Conservation (phyloP, 1,140 invertebrate genomes). For the Drosophila novamexicana region DNA sequence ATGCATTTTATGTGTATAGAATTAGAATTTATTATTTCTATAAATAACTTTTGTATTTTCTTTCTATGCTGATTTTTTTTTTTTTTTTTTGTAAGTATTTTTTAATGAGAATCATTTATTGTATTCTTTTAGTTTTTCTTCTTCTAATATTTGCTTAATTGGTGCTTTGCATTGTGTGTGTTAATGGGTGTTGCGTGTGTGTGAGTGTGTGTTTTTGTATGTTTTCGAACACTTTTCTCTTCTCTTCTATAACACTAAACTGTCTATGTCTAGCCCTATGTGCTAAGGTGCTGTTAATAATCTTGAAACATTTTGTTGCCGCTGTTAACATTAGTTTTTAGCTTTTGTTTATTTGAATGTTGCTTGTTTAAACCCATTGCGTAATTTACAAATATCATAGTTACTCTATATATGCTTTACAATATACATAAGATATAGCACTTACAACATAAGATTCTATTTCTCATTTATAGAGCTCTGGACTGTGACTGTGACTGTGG, state of each 20-base stretch:
- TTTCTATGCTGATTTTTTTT: background rate
- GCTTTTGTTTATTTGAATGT: background rate
- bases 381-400: slow-evolving; percentile 37
- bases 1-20: slow-evolving; percentile 28
- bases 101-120: slow-evolving; percentile 68
- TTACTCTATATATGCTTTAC: slow-evolving; percentile 36
- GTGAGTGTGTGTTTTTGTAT: background rate
- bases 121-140: slow-evolving; percentile 1
- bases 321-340: slow-evolving; percentile 60
- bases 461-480: background rate
- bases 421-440: slow-evolving; percentile 38
- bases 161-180: slow-evolving; percentile 55
- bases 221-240: slow-evolving; percentile 5
- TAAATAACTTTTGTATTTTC: slow-evolving; percentile 4
- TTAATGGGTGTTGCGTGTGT: slow-evolving; percentile 1
- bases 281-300: slow-evolving; percentile 70
- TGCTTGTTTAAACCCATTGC: slow-evolving; percentile 11
- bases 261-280: slow-evolving; percentile 52
- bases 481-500: background rate
- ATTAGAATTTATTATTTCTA: slow-evolving; percentile 2
- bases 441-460: slow-evolving; percentile 13
- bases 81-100: slow-evolving; percentile 4
- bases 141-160: slow-evolving; percentile 59
- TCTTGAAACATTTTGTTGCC: slow-evolving; percentile 69
- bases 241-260: slow-evolving; percentile 27